Evolutionary conservation across 2,888 invertebrate species (phyloP).

Genomic region (Synergus japonicus): DNA sequence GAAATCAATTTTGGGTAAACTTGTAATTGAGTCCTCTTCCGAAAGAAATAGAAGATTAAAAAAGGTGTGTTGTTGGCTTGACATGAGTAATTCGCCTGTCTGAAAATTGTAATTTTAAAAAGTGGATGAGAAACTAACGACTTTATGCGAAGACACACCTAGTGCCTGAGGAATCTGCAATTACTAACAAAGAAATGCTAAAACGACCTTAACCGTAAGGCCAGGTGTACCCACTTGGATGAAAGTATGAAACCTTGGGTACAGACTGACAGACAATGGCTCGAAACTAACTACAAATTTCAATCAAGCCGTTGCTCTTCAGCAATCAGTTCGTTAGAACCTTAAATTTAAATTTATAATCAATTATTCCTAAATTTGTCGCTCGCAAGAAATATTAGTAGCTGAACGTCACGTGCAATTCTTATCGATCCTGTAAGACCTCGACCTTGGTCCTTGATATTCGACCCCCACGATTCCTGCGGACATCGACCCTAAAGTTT

Average conservation of each 20-base stretch:
- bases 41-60: slow-evolving; percentile 7
- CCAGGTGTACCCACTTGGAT: slow-evolving; percentile 5
- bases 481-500: slow-evolving; percentile 51
- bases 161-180: slow-evolving; percentile 19
- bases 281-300: slow-evolving; percentile 5
- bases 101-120: slow-evolving; percentile 22
- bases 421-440: slow-evolving; percentile 61
- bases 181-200: slow-evolving; percentile 1
- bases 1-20: background rate
- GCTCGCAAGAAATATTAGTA: slow-evolving; percentile 48
- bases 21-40: background rate
- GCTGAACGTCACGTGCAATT: slow-evolving; percentile 52
- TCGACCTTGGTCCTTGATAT: slow-evolving; percentile 73
- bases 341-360: background rate
- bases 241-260: background rate
- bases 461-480: slow-evolving; percentile 51
- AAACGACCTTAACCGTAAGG: slow-evolving; percentile 15
- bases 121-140: slow-evolving; percentile 13
- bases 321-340: background rate
- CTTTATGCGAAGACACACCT: slow-evolving; percentile 20
- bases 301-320: background rate
- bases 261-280: too few relatives aligned
- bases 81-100: slow-evolving; percentile 3
- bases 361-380: background rate
- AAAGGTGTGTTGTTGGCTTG: background rate